Base-by-base conservation (phyloP, 2,888 invertebrate genomes). In the Aleiodes alternator region DNA sequence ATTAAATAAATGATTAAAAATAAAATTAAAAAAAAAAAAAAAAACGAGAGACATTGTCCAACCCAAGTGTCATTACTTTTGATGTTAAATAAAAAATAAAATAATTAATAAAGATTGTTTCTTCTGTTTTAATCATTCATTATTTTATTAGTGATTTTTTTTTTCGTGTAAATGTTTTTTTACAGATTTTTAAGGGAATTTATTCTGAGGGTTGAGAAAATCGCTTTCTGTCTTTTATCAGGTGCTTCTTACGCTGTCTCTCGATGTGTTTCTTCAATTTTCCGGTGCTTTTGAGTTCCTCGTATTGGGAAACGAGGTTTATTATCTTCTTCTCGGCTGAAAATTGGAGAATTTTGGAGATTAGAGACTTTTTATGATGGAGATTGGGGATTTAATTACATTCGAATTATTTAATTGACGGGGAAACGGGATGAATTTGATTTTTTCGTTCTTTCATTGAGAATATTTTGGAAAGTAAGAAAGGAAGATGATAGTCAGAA, bases 191-290 rank as follows among this genome's bases (percentile, higher is more conserved):
- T 5, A 16, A 11, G 5, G 29, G 31, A 51, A 29, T 56, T 55
- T 61, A 48, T 43, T 38, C 38, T 6, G 16, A 16, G n/a, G 29
- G 6, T n/a, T 51, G n/a, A 6, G 73, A 76, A 23, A 88, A 80
- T 73, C 81, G 84, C 50, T 79, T 79, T 71, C 86, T 82, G 43
- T 87, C 86, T 73, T 84, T 89, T 12, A 73, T 80, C 3, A 92
- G 91, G 76, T 94, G 92, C 88, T 96, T 96, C 87, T 96, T 96
- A 23, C 95, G 92, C 74, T 95, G 92, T 79, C 95, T 94, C 83
- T 94, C 94, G 80, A 97, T 92, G 85, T 97, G 96, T 80, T 96
- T 94, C 80, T 94, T 94, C 1, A 97, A 88, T 83, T 94, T 94
- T 9, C 96, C 96, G 0, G 92, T 90, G 69, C 94, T 92, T 88